Evolutionary conservation across 92 coral and sea anemone species (phyloP), one percentile per base, ranked within the genome.

Genomic region (Plumapathes pennacea): DNA sequence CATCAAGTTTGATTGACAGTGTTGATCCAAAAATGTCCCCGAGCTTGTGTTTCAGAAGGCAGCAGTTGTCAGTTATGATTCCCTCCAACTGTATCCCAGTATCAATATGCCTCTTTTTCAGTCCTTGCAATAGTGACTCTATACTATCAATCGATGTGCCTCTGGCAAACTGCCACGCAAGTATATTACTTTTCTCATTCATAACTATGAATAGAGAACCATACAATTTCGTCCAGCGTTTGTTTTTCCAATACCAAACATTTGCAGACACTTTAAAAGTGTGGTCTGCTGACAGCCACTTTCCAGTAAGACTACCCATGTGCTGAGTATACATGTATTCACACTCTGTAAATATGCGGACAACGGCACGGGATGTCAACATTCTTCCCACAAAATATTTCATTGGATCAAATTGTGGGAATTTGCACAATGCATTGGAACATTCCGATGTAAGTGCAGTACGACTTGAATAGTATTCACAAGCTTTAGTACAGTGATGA

Each of bases 131-230:
- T 32, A 74, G 66, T 2, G 32, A 27, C 54, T 64, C 25, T 12
- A 80, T 72, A 10, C 61, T 74, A 32, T 71, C 76, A 26, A 80
- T 30, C 20, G 74, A 60, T 4, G 87, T 80, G 0, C 82, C 82
- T 64, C 55, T 80, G 25, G 87, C 65, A 10, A 80, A 58, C 33
- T 74, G 82, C 77, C 87, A 74, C 44, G 68, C 77, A 25, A 80
- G 46, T 33, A 80, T 55, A 29, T 71, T 72, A 50, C 82, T 62
- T 19, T 74, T 42, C 42, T 81, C 83, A 58, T 81, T 74, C 85
- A 69, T 70, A 10, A 77, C 65, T 45, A 77, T 69, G 43, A 76
- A 77, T 41, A 77, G 54, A 48, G 70, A 38, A 50, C 74, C 67
- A 32, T 46, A 74, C 38, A 60, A 36, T 30, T 64, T 64, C 12